Percentiles rank a stretch among this genome's conserved stretches.
phyloP scores from a whole-genome alignment of 2,888 invertebrate species.

The Dynastes maya region DNA sequence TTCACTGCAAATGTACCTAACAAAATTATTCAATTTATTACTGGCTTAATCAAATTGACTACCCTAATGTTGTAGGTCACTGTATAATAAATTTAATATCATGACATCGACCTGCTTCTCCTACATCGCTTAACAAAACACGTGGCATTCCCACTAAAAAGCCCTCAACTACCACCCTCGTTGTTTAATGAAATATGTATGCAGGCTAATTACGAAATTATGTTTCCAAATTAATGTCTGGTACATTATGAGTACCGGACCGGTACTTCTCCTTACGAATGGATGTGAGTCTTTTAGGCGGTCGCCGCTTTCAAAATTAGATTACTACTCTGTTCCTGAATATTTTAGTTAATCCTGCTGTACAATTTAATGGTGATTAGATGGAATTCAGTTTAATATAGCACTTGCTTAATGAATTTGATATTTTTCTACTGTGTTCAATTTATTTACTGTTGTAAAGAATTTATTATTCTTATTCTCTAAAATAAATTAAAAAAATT shows the following conservation, averaged over 20 bases:
- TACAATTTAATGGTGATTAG: slow-evolving; percentile 20
- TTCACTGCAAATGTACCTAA: too few relatives aligned
- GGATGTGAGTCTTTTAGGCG: not conserved
- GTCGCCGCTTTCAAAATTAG: slow-evolving; percentile 28
- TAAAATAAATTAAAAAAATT: too few relatives aligned
- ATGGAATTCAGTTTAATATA: not conserved
- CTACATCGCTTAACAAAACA: not conserved
- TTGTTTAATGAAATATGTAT: slow-evolving; percentile 21
- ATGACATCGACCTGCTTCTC: slow-evolving; percentile 3
- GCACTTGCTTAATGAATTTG: not conserved
- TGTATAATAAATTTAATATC: not conserved
- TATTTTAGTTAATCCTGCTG: slow-evolving; percentile 23
- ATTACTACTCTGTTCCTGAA: slow-evolving; percentile 26
- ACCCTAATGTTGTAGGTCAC: too few relatives aligned
- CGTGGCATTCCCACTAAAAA: not conserved
- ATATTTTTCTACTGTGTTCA: not conserved
- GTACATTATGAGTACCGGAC: slow-evolving; percentile 7
- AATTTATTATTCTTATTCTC: too few relatives aligned
- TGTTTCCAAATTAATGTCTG: slow-evolving; percentile 26
- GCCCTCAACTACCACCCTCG: not conserved
- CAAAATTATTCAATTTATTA: too few relatives aligned
- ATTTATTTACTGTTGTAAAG: too few relatives aligned
- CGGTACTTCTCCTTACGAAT: not conserved
- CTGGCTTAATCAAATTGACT: too few relatives aligned
- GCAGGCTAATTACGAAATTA: slow-evolving; percentile 28